Conservation (phyloP, 2,888 invertebrate species). For the Drosophila vallismaia region DNA sequence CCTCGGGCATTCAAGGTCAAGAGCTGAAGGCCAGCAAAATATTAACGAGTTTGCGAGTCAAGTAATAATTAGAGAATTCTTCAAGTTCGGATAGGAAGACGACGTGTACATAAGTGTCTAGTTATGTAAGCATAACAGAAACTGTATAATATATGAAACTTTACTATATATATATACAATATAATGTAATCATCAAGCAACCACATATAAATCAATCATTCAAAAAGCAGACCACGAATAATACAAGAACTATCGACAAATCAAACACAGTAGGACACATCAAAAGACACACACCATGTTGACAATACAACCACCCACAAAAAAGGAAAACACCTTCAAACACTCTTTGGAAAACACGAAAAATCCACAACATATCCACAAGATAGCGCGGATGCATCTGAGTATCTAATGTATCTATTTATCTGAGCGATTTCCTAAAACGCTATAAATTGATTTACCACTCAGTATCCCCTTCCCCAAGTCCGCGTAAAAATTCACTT, state of each 20-base stretch:
- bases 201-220: slow-evolving; percentile 43
- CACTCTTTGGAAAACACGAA: slow-evolving; percentile 38
- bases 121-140: slow-evolving; percentile 58
- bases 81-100: slow-evolving; percentile 29
- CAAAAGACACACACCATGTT: slow-evolving; percentile 55
- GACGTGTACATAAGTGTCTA: slow-evolving; percentile 62
- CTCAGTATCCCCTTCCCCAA: no score
- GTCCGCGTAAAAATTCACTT: not conserved
- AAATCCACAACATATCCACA: slow-evolving; percentile 61
- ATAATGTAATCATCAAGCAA: slow-evolving; percentile 22
- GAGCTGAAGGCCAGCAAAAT: slow-evolving; percentile 14
- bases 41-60: slow-evolving; percentile 62
- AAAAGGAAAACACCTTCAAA: slow-evolving; percentile 19
- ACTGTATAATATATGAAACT: slow-evolving; percentile 60
- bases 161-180: slow-evolving; percentile 24
- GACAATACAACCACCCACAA: slow-evolving; percentile 61
- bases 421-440: slow-evolving; percentile 22
- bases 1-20: slow-evolving; percentile 55
- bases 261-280: slow-evolving; percentile 56
- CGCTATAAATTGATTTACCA: slow-evolving; percentile 22
- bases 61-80: slow-evolving; percentile 52
- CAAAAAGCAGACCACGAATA: slow-evolving; percentile 29
- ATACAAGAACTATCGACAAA: slow-evolving; percentile 74
- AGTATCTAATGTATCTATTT: slow-evolving; percentile 9
- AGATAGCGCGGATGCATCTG: slow-evolving; percentile 18